phyloP scores from a whole-genome alignment of 2,888 invertebrate species.

The Drosophila maculinotata region DNA sequence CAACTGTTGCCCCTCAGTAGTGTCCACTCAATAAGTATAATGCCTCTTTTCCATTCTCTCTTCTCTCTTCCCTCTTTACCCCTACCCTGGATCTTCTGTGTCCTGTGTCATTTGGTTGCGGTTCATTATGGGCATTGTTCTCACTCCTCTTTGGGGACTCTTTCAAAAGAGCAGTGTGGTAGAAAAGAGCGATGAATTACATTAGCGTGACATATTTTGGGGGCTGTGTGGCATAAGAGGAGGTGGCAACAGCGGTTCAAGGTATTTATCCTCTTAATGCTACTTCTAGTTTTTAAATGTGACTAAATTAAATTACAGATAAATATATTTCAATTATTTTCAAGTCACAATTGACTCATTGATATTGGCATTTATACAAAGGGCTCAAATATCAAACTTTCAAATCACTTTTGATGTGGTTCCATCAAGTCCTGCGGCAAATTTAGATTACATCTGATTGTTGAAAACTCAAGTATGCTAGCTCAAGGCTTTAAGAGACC shows the following conservation, averaged over 20 bases:
- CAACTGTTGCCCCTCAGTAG: background rate
- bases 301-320: too few relatives aligned
- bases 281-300: too few relatives aligned
- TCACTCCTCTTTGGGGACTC: background rate
- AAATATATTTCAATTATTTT: too few relatives aligned
- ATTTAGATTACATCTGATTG: constrained; percentile 7
- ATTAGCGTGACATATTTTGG: background rate
- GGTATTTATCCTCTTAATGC: background rate
- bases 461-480: constrained; percentile 9
- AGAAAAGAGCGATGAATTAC: background rate
- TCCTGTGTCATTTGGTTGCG: constrained; percentile 10
- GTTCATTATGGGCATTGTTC: constrained; percentile 23
- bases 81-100: background rate
- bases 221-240: background rate
- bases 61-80: background rate
- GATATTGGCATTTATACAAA: background rate
- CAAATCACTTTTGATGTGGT: background rate
- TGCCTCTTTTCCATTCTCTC: background rate
- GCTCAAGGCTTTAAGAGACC: constrained; percentile 9
- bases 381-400: background rate
- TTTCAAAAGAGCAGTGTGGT: constrained; percentile 1
- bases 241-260: background rate
- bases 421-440: background rate
- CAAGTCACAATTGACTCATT: too few relatives aligned
- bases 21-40: constrained; percentile 15